Evolutionary conservation across 37 sponge, comb jelly and placozoan species (phyloP), one percentile per base, ranked within the genome.

Genomic region (Geodia barretti): DNA sequence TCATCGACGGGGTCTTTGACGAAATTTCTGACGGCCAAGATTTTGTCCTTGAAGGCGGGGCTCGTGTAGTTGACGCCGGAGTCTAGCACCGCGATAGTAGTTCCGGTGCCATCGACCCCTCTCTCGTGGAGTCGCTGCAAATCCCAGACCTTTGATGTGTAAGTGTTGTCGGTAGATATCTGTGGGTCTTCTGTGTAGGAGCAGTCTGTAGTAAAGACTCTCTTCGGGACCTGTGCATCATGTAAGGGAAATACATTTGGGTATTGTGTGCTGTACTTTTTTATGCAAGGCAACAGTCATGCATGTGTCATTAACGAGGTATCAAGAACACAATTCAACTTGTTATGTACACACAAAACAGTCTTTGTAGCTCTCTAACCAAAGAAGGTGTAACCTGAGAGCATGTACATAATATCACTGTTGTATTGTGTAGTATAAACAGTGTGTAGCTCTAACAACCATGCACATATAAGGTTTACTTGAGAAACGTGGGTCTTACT

Each of bases 101-200:
- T 82, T 1, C 83, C 88, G 30, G 41, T 69, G 4, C 88, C 88
- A 21, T 72, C 68, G 14, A 79, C 41, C 0, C 68, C 79, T 4
- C 32, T 74, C 60, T 64, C 38, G 26, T 86, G 87, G 41, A 86
- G 72, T 34, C 60, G 60, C 23, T 74, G 60, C 1, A 86, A 47
- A n/a, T 86, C 25, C 87, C 87, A 86, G 34, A 79, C n/a, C 68
- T 86, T 38, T 38, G 79, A 86, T 30, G 68, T 26, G 39, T 74
- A 84, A 17, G 84, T 74, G n/a, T 75, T 75, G 63, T 76, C 77
- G 23, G 60, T 1, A 29, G 39, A 74, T 19, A 75, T 60, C n/a
- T 75, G 68, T 34, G 58, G 75, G 33, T 74, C 83, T 11, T 65
- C 60, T 8, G 66, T 54, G 25, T 84, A 84, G 28, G 76, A 74